Base-by-base conservation (phyloP, 2,888 invertebrate species). In the Ypsolopha sequella region DNA sequence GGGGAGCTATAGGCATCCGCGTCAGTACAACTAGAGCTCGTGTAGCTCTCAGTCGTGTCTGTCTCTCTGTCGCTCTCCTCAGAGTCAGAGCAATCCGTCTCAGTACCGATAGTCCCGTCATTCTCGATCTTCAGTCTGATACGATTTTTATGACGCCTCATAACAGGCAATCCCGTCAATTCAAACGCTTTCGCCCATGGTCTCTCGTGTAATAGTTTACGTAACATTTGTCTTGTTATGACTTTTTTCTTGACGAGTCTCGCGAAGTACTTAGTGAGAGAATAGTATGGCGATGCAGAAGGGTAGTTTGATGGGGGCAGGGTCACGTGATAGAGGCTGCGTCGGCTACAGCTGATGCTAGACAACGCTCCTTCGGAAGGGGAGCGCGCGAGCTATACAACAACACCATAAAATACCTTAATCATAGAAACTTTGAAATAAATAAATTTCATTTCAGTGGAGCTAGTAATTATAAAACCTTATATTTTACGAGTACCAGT, bases 261-360 rank as follows among this genome's bases (percentile, higher is more conserved):
- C 56, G 92, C 91, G 72, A 93, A 94, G 76, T 91, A 91, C 70
- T 91, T 91, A 44, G 93, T 93, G 57, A 95, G 88, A 57, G 91
- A 91, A 60, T 92, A 90, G 76, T 93, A 95, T 34, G 94, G 94
- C 49, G 93, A 91, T 59, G 92, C 91, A 63, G 92, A 88, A 68
- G 92, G 93, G 82, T 91, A 93, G 78, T 90, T 91, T 77, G 90
- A 89, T 58, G 93, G 92, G 57, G 93, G 93, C 65, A 91, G 81
- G 51, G 91, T 91, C 60, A 90, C 82, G 68, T 86, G 88, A 73
- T 89, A 87, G 52, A 87, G 78, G 70, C 87, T 87, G 61, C 87
- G 85, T 51, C 87, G 80, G 62, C 78, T 80, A 75, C 74, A 71
- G 77, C 80, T 86, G 84, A 86, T 80, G 68, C 86, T 85, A 80